phyloP scores from a whole-genome alignment of 1,140 invertebrate genomes.

The Pseudobourletiella spinata region DNA sequence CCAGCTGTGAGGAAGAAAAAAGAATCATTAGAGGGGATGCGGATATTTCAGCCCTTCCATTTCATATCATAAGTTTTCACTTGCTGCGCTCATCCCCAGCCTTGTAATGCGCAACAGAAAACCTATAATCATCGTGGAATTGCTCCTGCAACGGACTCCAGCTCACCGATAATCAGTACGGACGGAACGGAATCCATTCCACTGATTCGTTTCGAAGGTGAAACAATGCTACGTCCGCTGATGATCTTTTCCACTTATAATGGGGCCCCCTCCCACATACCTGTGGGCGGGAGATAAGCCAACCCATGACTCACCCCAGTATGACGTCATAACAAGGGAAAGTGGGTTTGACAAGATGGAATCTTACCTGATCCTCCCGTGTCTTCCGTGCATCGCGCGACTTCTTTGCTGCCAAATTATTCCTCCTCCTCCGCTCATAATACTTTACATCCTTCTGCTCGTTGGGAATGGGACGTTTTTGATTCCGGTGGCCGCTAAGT shows the following conservation, averaged over 20 bases:
- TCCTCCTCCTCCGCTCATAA: conserved; percentile 71
- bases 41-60: background rate
- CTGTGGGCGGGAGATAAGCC: too few species aligned
- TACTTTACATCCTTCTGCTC: conserved; percentile 83
- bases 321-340: conserved; percentile 20
- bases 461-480: conserved; percentile 46
- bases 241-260: too few species aligned
- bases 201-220: too few species aligned
- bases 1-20: conserved; percentile 53
- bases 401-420: conserved; percentile 86
- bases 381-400: conserved; percentile 74
- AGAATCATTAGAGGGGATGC: background rate
- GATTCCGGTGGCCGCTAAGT: background rate
- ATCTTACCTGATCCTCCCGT: conserved; percentile 67
- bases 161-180: too few species aligned
- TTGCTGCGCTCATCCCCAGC: background rate
- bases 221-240: too few species aligned
- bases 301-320: background rate
- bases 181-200: too few species aligned
- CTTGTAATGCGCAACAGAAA: background rate
- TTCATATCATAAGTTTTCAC: conserved; percentile 1
- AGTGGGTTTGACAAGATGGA: background rate
- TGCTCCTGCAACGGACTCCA: too few species aligned
- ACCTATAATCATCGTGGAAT: too few species aligned
- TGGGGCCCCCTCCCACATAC: too few species aligned